These are phyloP conservation scores for Leptosomus discolor DNA, from an alignment of 2,113 vertebrate genomes.

Conservation along the genomic window DNA sequence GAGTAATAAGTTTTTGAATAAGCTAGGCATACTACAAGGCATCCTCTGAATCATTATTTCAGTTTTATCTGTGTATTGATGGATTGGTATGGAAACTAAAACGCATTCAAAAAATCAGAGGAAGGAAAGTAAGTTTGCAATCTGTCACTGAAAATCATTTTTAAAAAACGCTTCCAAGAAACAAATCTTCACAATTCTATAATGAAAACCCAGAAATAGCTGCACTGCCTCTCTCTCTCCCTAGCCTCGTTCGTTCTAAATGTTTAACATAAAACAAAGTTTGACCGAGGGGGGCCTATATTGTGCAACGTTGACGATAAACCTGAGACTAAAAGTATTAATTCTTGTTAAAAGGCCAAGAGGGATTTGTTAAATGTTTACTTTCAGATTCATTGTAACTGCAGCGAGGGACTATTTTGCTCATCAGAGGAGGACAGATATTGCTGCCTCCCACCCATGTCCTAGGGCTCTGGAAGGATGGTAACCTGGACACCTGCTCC, in stretches of 20 bases:
- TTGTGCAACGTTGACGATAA: not conserved
- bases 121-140: not conserved
- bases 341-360: not conserved
- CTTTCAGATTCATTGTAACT: not conserved
- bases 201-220: not conserved
- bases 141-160: not conserved
- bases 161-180: not conserved
- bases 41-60: not conserved
- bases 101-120: not conserved
- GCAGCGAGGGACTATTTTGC: not conserved
- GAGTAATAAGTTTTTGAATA: not conserved
- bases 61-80: not conserved
- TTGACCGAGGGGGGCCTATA: not conserved
- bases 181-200: not conserved
- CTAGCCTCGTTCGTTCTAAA: not conserved
- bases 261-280: not conserved
- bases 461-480: not conserved
- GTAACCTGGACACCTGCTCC: slow-evolving; percentile 30
- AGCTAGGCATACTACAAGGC: not conserved
- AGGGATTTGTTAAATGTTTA: not conserved
- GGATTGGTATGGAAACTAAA: not conserved
- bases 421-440: not conserved
- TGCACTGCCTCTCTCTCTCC: not conserved
- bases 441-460: not conserved
- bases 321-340: not conserved